Evolutionary conservation across 2,888 invertebrate species (phyloP), one percentile per base, ranked within the genome.

Genomic region (Drosophila paracracens): DNA sequence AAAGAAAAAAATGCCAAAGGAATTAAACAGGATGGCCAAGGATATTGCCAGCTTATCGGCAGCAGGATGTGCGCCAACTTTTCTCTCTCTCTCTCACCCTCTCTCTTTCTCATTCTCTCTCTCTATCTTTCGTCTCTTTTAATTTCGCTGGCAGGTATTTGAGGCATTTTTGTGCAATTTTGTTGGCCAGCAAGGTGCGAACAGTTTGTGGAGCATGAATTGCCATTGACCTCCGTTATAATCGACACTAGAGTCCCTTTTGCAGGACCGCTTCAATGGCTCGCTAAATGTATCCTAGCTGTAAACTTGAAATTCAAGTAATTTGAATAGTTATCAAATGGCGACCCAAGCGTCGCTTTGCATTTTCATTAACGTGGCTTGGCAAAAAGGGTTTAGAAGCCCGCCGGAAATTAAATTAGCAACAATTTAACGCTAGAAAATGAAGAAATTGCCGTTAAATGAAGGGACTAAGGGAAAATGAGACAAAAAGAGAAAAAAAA

Each of bases 81-180:
- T 27, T 51, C 40, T 27, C 18, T 38, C 21, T 25, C 13, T 16
- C n/a, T 21, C 11, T n/a, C n/a, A n/a, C 16, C 38, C 6, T 13
- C 2, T 8, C 16, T 33, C 7, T 40, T n/a, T 35, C 4, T 29
- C 36, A 4, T 10, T 10, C 10, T 38, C 48, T 18, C 25, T 18
- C 13, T 6, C 25, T 29, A 7, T 16, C 10, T 54, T 5, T 31
- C 16, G 46, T 13, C 27, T 40, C 18, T 25, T 40, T 33, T 16
- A 27, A 33, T 46, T 46, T 46, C 46, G 33, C 51, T 70, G 72
- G 54, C 59, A 88, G 76, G 82, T 71, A 87, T 87, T 85, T 74
- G 75, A 58, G 77, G 88, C 70, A 87, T 89, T 89, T 85, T 77
- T 46, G 65, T 73, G 76, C 82, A 69, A 83, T 89, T 87, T 72